phyloP scores from a whole-genome alignment of 2,113 vertebrate genomes.

The Cyanoliseus patagonus region DNA sequence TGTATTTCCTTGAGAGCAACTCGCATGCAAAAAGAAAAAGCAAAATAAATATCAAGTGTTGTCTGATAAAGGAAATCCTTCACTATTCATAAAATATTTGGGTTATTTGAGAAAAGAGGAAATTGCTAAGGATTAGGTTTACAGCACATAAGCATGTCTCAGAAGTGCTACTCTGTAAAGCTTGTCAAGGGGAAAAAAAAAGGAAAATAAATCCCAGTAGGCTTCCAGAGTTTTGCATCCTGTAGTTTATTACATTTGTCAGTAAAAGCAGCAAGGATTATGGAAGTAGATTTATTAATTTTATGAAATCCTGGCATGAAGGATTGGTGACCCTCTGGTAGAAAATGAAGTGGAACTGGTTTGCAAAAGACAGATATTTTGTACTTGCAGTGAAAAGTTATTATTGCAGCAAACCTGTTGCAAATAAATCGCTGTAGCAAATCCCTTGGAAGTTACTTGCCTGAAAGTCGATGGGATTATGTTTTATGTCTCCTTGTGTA shows the following conservation, averaged over 20 bases:
- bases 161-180: conserved; percentile 73
- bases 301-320: conserved; percentile 68
- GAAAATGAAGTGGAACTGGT: conserved; percentile 55
- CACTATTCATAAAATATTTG: conserved; percentile 72
- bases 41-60: conserved; percentile 7
- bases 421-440: conserved; percentile 22
- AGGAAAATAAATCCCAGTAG: conserved; percentile 49
- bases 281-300: conserved; percentile 73
- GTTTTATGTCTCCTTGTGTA: not conserved
- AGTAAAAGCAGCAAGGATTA: conserved; percentile 73
- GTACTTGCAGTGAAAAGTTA: conserved; percentile 42
- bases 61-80: conserved; percentile 73
- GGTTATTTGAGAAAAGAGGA: conserved; percentile 77
- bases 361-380: conserved; percentile 49
- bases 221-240: conserved; percentile 68
- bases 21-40: not conserved
- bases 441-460: conserved; percentile 19
- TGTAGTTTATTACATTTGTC: conserved; percentile 78
- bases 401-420: conserved; percentile 41
- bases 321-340: conserved; percentile 48
- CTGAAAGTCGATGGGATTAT: conserved; percentile 9
- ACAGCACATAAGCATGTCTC: conserved; percentile 70
- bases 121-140: conserved; percentile 81
- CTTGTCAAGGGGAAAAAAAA: conserved; percentile 58
- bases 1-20: conserved; percentile 56